Evolutionary conservation across 2,888 invertebrate genomes (phyloP).

Genomic region (Anodontia alba): DNA sequence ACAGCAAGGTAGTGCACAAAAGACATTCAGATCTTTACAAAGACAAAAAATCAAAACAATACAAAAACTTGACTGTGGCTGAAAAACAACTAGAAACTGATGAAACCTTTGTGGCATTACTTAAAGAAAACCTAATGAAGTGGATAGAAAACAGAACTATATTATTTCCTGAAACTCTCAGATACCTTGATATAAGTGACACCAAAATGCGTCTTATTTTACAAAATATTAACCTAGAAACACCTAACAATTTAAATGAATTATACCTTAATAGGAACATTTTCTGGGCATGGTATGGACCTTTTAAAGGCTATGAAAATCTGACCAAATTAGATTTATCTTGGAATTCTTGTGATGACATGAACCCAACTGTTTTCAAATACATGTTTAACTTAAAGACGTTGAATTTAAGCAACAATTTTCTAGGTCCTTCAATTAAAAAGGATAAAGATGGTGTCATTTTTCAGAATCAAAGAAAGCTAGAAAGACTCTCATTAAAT

Average conservation of each 20-base stretch:
- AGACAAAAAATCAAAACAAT: too few species aligned
- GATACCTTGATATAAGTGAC: neutral
- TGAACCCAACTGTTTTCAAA: conserved; percentile 13
- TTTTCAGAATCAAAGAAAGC: conserved; percentile 23
- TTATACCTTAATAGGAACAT: conserved; percentile 32
- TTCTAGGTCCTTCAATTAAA: conserved; percentile 16
- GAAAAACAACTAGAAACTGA: too few species aligned
- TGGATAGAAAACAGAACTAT: neutral
- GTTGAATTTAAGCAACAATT: conserved; percentile 35
- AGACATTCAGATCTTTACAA: too few species aligned
- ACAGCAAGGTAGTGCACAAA: too few species aligned
- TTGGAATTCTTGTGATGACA: conserved; percentile 33
- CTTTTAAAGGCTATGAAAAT: conserved; percentile 20
- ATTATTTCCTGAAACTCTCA: neutral
- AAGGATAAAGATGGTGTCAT: conserved; percentile 35
- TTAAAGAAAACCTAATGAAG: too few species aligned
- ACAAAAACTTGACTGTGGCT: too few species aligned
- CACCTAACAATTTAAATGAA: conserved; percentile 30
- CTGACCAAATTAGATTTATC: conserved; percentile 32
- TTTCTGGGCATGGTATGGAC: conserved; percentile 30
- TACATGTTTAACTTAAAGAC: neutral
- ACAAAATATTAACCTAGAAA: neutral
- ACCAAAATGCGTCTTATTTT: neutral
- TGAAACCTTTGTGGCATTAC: too few species aligned
- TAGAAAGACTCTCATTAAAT: conserved; percentile 22